Percentiles rank a stretch among this genome's conserved stretches.
Conservation (phyloP, 2,888 invertebrate genomes). For the Notodonta dromedarius region DNA sequence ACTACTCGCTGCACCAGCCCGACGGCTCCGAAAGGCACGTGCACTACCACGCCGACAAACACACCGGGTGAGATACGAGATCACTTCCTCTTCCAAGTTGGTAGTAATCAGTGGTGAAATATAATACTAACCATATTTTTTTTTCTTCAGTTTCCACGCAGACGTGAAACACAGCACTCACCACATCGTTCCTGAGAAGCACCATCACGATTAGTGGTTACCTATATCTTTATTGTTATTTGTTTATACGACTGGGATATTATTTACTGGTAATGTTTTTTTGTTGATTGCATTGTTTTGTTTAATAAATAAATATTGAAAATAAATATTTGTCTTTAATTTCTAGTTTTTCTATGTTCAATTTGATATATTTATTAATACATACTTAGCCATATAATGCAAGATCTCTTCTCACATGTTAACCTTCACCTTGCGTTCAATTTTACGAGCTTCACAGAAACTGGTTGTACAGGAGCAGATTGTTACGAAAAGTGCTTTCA, state of each 20-base stretch:
- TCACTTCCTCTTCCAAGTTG: too few species aligned
- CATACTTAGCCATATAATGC: too few species aligned
- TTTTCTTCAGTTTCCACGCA: slow-evolving; percentile 48
- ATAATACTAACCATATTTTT: background rate
- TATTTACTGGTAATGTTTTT: background rate
- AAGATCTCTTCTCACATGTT: background rate
- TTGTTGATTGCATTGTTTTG: background rate
- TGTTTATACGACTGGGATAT: background rate
- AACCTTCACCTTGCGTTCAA: background rate
- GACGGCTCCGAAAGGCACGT: slow-evolving; percentile 72
- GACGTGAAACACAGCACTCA: slow-evolving; percentile 66
- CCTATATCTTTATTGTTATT: background rate
- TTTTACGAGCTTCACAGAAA: background rate
- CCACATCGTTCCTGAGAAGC: slow-evolving; percentile 56
- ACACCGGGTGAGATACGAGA: slow-evolving; percentile 47
- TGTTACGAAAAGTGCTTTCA: slow-evolving; percentile 3
- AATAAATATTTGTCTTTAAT: too few species aligned
- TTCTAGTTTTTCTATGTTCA: too few species aligned
- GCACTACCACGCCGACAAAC: slow-evolving; percentile 53
- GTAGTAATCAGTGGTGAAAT: too few species aligned
- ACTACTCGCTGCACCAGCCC: slow-evolving; percentile 81
- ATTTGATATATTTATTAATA: too few species aligned
- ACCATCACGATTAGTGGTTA: slow-evolving; percentile 48
- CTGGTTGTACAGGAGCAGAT: background rate
- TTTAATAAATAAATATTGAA: background rate